A percentile compares a stretch with the other conserved stretches of the same genome.
phyloP scores from a whole-genome alignment of 1,140 invertebrate species.

The Hermatobates lingyangjiaoensis region DNA sequence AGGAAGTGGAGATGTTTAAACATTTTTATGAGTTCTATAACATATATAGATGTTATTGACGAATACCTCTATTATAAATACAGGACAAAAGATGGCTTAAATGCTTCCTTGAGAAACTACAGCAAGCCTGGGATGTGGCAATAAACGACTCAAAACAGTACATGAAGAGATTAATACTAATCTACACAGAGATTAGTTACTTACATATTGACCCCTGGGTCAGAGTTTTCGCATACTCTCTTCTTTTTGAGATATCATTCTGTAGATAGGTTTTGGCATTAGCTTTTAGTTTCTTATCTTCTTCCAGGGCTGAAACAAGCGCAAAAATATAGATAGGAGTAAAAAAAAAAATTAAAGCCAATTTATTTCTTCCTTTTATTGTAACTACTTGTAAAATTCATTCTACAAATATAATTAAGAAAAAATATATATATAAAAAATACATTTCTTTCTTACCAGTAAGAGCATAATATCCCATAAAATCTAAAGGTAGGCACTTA shows the following conservation, averaged over 20 bases:
- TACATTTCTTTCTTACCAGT: constrained; percentile 22
- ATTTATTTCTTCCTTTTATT: constrained; percentile 23
- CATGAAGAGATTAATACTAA: background rate
- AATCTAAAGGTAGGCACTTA: constrained; percentile 81
- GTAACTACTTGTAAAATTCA: background rate
- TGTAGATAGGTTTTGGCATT: constrained; percentile 56
- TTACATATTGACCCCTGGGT: constrained; percentile 30
- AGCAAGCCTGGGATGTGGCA: too few relatives aligned
- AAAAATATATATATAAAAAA: background rate
- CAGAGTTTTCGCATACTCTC: constrained; percentile 77
- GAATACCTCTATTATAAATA: too few relatives aligned
- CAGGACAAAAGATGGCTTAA: too few relatives aligned
- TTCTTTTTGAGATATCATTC: constrained; percentile 67
- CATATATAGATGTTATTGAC: too few relatives aligned
- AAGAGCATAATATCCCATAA: constrained; percentile 88
- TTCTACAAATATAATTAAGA: background rate
- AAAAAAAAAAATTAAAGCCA: too few relatives aligned
- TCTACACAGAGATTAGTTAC: constrained; percentile 10
- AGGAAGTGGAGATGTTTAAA: too few relatives aligned
- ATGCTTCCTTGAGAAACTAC: too few relatives aligned
- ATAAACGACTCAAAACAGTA: constrained; percentile 5
- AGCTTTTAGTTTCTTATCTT: constrained; percentile 49
- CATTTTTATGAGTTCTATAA: too few relatives aligned
- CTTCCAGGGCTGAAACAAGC: constrained; percentile 44
- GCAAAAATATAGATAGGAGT: constrained; percentile 66